Conservation (phyloP, 2,113 vertebrate genomes). For the pig (Sus scrofa) region T2T-Sscrofa CM000824.6:39545001-39545500, state of each 20-base stretch:
- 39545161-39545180: slow-evolving; percentile 67
- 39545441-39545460: slow-evolving; percentile 23
- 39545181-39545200: slow-evolving; percentile 55
- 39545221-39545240: slow-evolving; percentile 38
- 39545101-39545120: slow-evolving; percentile 68
- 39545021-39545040: slow-evolving; percentile 71
- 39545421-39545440: slow-evolving; percentile 36
- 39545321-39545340: slow-evolving; percentile 38
- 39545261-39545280: slow-evolving; percentile 8
- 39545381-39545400: slow-evolving; percentile 8
- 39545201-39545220: slow-evolving; percentile 56
- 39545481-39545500: not conserved
- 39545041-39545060: slow-evolving; percentile 58
- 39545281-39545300: slow-evolving; percentile 52
- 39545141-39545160: slow-evolving; percentile 42
- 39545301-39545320: slow-evolving; percentile 31
- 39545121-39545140: slow-evolving; percentile 59
- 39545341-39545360: not conserved
- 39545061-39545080: slow-evolving; percentile 72
- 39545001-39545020: slow-evolving; percentile 45
- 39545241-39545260: slow-evolving; percentile 72
- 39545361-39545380: slow-evolving; percentile 7
- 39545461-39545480: not conserved
- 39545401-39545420: slow-evolving; percentile 54
- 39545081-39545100: slow-evolving; percentile 63